Evolutionary conservation across 2,888 invertebrate genomes (phyloP), one percentile per base, ranked within the genome.

Genomic region (Brenthis ino): DNA sequence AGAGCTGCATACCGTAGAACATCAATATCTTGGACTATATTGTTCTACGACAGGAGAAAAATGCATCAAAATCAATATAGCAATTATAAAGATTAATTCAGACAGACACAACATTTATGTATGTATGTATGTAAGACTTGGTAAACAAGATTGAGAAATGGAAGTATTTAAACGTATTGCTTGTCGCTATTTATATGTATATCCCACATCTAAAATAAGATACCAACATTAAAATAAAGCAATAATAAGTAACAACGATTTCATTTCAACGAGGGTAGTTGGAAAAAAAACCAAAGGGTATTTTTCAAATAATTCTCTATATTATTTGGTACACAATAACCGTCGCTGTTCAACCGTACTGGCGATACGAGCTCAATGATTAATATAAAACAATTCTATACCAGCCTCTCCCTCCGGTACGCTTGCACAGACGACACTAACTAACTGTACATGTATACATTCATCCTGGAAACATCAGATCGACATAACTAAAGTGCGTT

Each of bases 271-370:
- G 28, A 5, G 53, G n/a, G 33, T 33, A 28, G 66, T 57, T 48
- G 65, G 33, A 75, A 82, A 77, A 71, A 77, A 83, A 82, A 81
- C 71, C 67, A 68, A 61, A 43, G 43, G 50, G 14, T 76, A 79
- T 81, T 85, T 85, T 70, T 70, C 67, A 64, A 71, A 74, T 87
- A 85, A 85, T 87, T 82, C 82, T 83, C 86, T 88, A 86, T 89
- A 89, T 89, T 88, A 89, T 89, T 89, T 89, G 89, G 89, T 89
- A 89, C 87, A 89, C 83, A 80, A 82, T 82, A 83, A 75, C 69
- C 64, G 78, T 85, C 73, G 76, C 81, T 81, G 85, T 87, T 87
- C 89, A 89, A 88, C 88, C 85, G 88, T 86, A 87, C 83, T 72
- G 82, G 80, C 74, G 80, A 79, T 73, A 68, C 79, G 72, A 73